Evolutionary conservation across 1,140 invertebrate species (phyloP), one percentile per base, ranked within the genome.

Genomic region (Cotesia vestalis): DNA sequence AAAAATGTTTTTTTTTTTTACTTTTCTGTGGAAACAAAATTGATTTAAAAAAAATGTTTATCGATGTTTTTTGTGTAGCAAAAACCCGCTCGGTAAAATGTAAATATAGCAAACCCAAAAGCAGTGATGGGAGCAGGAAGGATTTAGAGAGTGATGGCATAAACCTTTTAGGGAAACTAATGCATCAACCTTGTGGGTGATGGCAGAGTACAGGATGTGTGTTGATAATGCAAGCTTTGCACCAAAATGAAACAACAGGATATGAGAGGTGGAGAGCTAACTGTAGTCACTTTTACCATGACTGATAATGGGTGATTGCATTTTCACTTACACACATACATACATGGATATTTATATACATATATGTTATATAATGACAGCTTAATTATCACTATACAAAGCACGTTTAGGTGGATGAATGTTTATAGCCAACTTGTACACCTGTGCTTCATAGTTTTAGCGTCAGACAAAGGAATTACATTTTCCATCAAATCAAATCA

Each of bases 131-230:
- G 40, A 9, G 40, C 11, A 46, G 40, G 40, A 36, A 17, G 51
- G 36, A 70, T 57, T 64, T 69, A 55, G 79, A 81, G 80, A 83
- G 78, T 81, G 80, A 82, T 83, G 81, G 79, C 74, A 71, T 75
- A 82, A 83, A 81, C 80, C 80, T 83, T 83, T 83, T 83, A 83
- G 81, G 77, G 78, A 82, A 82, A 82, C 81, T 82, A 80, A 81
- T 82, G 78, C 78, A 81, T 64, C 73, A 77, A 80, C 75, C 76
- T 74, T 78, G 75, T 77, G 52, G 59, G 40, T 40, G 38, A 61
- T 36, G 27, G 34, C 46, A 36, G 20, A 14, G 36, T 35, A 27
- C 46, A 67, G 53, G 57, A 62, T 38, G 63, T 46, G 63, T 66
- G 66, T 17, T 35, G 53, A 55, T 59, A 66, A 69, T 52, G 35